These are phyloP conservation scores for Hipposideros armiger DNA, from an alignment of 2,113 vertebrate species.

Conservation along the genomic window DNA sequence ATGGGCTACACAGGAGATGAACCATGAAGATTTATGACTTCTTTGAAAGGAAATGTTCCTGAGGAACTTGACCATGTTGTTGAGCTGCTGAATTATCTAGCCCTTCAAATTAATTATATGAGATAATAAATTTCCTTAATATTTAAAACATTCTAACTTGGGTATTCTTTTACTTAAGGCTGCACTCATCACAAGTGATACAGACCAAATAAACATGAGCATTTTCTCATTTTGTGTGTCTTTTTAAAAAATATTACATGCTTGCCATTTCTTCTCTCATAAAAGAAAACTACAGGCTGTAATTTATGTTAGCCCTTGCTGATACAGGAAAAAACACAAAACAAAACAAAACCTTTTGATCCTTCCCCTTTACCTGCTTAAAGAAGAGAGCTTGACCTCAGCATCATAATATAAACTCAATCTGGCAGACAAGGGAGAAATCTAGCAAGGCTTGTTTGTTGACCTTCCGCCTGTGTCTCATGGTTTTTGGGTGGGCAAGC, in stretches of 20 bases:
- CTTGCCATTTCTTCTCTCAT: conserved; percentile 4
- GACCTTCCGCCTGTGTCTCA: background rate
- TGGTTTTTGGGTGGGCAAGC: background rate
- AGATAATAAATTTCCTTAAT: background rate
- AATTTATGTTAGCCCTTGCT: background rate
- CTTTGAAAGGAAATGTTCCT: background rate
- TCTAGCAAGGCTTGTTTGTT: background rate
- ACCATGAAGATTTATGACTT: background rate
- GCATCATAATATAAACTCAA: background rate
- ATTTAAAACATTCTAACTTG: background rate
- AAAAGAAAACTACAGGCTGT: background rate
- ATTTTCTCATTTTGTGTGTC: background rate
- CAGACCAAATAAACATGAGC: background rate
- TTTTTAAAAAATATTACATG: background rate
- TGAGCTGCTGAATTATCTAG: background rate
- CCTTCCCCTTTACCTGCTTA: too few species aligned
- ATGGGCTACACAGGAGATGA: background rate
- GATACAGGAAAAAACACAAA: background rate
- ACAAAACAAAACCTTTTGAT: too few species aligned
- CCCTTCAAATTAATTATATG: background rate
- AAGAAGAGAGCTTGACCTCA: too few species aligned
- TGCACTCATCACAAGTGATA: background rate
- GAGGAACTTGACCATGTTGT: background rate
- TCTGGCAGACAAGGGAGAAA: background rate
- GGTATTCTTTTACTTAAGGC: background rate